Base-by-base conservation (phyloP, 1,140 invertebrate genomes). In the Copidosoma floridanum region DNA sequence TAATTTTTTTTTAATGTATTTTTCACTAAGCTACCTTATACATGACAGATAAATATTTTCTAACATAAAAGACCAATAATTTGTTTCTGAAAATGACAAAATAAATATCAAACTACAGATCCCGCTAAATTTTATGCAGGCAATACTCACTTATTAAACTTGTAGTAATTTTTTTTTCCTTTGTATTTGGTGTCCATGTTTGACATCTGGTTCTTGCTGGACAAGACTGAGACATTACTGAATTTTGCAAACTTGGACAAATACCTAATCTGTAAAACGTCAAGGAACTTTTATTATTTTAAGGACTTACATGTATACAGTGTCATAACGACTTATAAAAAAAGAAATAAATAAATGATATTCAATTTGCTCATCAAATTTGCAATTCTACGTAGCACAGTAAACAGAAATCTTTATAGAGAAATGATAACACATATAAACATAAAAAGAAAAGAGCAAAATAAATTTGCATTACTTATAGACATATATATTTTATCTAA, bases 181-280 rank as follows among this genome's bases (percentile, higher is more conserved):
- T 72, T 38, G 66, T 56, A 58, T 77, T 74, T 11, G 75, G 73
- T 20, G 78, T 73, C 78, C 77, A 80, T 24, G 78, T 78, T 70
- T 79, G 77, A 68, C 78, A 79, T 64, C 77, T 70, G 11, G 71
- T 72, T 55, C 78, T 67, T 20, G 70, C 61, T 5, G 58, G 53
- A 58, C 58, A 70, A 53, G 68, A 62, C 61, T 60, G 74, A 27
- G 65, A 52, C 38, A 63, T 59, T 40, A 60, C 52, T 32, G 68
- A 57, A 41, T 37, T 27, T 44, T 64, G 60, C 8, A 51, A 44
- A 44, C 41, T 64, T 57, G 64, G 44, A 55, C 35, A 62, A 14
- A 69, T 59, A 48, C 72, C 71, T 68, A 70, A 67, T 64, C 74
- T 75, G 55, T 10, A 67, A 72, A 62, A 60, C 11, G 32, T 11